Percentiles rank a stretch among this genome's conserved stretches.
These are phyloP conservation scores for Drepana arcuata DNA, from an alignment of 1,140 invertebrate species.

Conservation along the genomic window DNA sequence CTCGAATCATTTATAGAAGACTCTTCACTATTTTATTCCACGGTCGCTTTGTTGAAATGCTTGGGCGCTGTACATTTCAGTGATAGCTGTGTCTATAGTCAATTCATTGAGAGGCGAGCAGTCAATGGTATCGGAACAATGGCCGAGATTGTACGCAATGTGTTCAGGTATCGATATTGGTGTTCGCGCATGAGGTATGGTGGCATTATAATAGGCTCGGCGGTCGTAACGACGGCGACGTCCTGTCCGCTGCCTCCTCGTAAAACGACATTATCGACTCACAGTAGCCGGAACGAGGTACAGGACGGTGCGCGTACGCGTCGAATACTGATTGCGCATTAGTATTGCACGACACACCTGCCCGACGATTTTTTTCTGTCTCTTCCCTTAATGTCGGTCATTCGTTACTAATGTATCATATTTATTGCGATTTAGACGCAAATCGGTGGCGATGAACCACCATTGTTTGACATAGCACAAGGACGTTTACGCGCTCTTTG, in stretches of 20 bases:
- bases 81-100: conserved; percentile 21
- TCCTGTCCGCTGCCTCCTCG: conserved; percentile 64
- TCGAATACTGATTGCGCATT: conserved; percentile 69
- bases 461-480: conserved; percentile 42
- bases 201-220: conserved; percentile 67
- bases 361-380: conserved; percentile 64
- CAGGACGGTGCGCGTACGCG: conserved; percentile 61
- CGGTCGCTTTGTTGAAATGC: conserved; percentile 1
- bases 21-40: conserved; percentile 31
- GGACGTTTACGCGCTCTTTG: conserved; percentile 37
- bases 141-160: conserved; percentile 25
- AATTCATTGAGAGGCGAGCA: conserved; percentile 20
- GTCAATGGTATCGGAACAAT: conserved; percentile 53
- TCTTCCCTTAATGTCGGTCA: conserved; percentile 69
- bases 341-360: conserved; percentile 67
- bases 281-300: conserved; percentile 70
- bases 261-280: conserved; percentile 69
- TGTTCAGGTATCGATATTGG: conserved; percentile 32
- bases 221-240: conserved; percentile 69
- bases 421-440: conserved; percentile 54
- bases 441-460: conserved; percentile 35
- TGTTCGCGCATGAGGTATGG: conserved; percentile 54
- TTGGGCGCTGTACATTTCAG: conserved; percentile 56
- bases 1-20: conserved; percentile 59
- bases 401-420: conserved; percentile 63